A percentile compares a stretch with the other conserved stretches of the same genome.
Conservation (phyloP, 1,140 invertebrate genomes). For the Drosophila kohkoa region DNA sequence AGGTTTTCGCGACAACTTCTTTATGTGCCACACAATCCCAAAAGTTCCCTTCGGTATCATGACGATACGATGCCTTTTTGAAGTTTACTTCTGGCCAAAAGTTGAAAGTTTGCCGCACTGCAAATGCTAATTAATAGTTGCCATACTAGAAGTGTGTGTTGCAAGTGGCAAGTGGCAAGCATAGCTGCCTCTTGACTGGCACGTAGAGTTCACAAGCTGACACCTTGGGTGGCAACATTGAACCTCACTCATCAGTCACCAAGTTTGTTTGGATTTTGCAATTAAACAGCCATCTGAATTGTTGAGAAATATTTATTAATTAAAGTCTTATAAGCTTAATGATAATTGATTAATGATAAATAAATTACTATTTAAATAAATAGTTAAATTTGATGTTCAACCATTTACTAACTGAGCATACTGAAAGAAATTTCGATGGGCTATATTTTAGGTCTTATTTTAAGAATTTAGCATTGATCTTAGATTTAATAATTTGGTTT, state of each 20-base stretch:
- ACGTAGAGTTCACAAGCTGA: conserved; percentile 59
- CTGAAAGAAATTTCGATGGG: too few species aligned
- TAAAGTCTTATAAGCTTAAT: not conserved
- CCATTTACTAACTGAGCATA: too few species aligned
- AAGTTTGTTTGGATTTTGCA: conserved; percentile 3
- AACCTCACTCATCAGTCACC: not conserved
- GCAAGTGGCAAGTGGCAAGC: conserved; percentile 11
- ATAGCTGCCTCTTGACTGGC: conserved; percentile 43
- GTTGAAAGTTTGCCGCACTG: conserved; percentile 57
- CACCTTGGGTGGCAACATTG: conserved; percentile 34
- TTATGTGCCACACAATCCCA: not conserved
- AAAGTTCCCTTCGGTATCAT: conserved; percentile 31
- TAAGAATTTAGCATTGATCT: too few species aligned
- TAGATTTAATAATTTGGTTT: too few species aligned
- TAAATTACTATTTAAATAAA: too few species aligned
- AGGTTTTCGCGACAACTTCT: conserved; percentile 59
- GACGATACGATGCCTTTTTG: conserved; percentile 1
- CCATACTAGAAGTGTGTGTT: not conserved
- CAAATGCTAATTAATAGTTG: conserved; percentile 71
- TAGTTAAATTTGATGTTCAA: too few species aligned
- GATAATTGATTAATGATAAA: not conserved
- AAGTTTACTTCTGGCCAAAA: conserved; percentile 36
- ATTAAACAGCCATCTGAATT: conserved; percentile 3
- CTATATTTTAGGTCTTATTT: too few species aligned
- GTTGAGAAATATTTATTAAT: not conserved